Percentiles rank a stretch among this genome's conserved stretches.
Evolutionary conservation across 2,888 invertebrate species (phyloP).

Genomic region (Melitaea athalia): DNA sequence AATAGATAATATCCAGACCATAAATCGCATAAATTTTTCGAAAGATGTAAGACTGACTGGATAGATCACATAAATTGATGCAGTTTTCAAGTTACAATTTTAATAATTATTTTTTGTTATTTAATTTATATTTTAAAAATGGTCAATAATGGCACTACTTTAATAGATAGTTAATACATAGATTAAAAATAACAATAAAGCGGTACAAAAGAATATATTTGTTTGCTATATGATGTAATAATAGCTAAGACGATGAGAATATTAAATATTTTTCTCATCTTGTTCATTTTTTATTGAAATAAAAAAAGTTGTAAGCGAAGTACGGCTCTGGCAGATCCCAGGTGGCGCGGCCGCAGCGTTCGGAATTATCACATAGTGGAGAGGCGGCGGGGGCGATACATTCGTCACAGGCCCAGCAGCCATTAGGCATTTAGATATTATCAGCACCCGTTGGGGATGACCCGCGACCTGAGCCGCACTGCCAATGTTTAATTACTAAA

Average conservation of each 20-base stretch:
- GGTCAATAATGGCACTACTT: too few relatives aligned
- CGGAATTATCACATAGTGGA: conserved; percentile 83
- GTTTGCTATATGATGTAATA: background rate
- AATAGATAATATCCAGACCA: too few relatives aligned
- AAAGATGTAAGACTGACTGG: too few relatives aligned
- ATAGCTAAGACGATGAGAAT: too few relatives aligned
- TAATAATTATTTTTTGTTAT: too few relatives aligned
- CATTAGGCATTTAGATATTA: conserved; percentile 84
- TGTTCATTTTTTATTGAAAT: background rate
- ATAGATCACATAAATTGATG: too few relatives aligned
- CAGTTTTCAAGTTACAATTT: too few relatives aligned
- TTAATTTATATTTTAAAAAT: too few relatives aligned
- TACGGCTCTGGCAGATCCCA: conserved; percentile 78
- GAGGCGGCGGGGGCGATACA: conserved; percentile 74
- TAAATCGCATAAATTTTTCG: too few relatives aligned
- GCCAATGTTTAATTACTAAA: conserved; percentile 80
- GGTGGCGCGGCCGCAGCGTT: conserved; percentile 83
- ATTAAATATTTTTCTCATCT: background rate
- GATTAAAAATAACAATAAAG: background rate
- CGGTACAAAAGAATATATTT: background rate
- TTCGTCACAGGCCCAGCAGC: conserved; percentile 83
- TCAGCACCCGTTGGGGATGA: conserved; percentile 75
- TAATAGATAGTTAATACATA: background rate
- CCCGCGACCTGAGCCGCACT: conserved; percentile 75
- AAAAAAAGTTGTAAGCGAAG: conserved; percentile 42